These are phyloP conservation scores for Corythoichthys intestinalis DNA, from an alignment of 2,113 vertebrate genomes.

Conservation along the genomic window DNA sequence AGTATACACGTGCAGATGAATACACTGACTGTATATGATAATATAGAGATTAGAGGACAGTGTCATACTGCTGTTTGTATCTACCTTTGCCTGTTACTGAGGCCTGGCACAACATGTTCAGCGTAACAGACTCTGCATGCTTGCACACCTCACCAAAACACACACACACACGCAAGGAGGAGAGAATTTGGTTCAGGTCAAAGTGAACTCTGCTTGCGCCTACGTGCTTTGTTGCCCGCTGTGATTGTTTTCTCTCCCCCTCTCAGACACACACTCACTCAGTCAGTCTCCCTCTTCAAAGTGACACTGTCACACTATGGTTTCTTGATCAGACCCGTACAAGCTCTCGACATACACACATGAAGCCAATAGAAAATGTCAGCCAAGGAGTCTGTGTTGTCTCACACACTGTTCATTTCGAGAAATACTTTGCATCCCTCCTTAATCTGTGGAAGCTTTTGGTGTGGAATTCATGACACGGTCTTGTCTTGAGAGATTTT, in stretches of 20 bases:
- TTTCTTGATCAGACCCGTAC: neutral
- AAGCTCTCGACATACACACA: neutral
- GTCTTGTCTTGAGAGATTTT: neutral
- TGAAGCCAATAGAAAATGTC: neutral
- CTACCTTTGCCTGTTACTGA: conserved; percentile 47
- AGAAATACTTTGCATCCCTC: neutral
- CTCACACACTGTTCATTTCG: neutral
- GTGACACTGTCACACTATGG: neutral
- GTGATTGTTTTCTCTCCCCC: conserved; percentile 30
- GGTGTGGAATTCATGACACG: neutral
- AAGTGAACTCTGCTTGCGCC: conserved; percentile 50
- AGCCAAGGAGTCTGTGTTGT: neutral
- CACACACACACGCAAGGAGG: conserved; percentile 34
- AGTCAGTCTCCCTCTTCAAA: conserved; percentile 12
- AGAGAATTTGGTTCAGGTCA: conserved; percentile 62
- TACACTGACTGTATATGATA: neutral
- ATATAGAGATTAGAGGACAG: conserved; percentile 26
- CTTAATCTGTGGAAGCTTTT: neutral
- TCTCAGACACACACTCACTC: neutral
- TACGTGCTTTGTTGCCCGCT: conserved; percentile 39
- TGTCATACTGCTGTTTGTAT: conserved; percentile 49
- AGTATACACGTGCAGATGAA: neutral
- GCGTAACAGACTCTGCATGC: conserved; percentile 32
- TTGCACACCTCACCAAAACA: conserved; percentile 49
- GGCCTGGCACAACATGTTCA: conserved; percentile 51